phyloP scores from a whole-genome alignment of 2,888 invertebrate species.

The Eupithecia insigniata region DNA sequence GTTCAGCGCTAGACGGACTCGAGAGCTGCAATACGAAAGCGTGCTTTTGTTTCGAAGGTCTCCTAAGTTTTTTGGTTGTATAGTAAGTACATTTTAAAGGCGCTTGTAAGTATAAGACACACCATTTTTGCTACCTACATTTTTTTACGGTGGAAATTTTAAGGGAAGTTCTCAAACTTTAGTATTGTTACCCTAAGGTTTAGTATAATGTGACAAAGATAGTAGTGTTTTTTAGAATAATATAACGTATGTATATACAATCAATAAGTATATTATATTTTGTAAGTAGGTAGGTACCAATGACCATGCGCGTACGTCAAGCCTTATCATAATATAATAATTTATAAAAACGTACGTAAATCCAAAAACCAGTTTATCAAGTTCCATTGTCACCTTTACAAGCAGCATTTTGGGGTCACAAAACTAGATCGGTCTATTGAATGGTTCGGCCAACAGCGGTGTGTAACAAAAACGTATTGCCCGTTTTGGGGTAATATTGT shows the following conservation, averaged over 20 bases:
- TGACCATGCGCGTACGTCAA: slow-evolving; percentile 24
- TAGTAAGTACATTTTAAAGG: background rate
- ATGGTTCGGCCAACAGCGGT: slow-evolving; percentile 63
- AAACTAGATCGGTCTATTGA: slow-evolving; percentile 76
- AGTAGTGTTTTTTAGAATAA: background rate
- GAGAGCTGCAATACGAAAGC: slow-evolving; percentile 62
- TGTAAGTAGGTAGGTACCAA: background rate
- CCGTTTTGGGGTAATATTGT: slow-evolving; percentile 79
- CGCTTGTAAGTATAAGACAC: background rate
- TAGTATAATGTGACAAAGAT: background rate
- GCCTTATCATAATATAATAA: slow-evolving; percentile 40
- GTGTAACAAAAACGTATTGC: slow-evolving; percentile 72
- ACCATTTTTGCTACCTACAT: background rate
- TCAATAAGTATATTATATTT: background rate
- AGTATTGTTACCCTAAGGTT: background rate
- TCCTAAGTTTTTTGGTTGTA: slow-evolving; percentile 66
- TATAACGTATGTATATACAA: no score
- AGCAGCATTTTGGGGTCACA: slow-evolving; percentile 71
- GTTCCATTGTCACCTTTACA: slow-evolving; percentile 69
- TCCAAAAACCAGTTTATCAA: slow-evolving; percentile 69
- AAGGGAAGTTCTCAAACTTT: background rate
- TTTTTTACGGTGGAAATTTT: background rate
- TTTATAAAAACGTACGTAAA: slow-evolving; percentile 43
- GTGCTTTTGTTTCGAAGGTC: slow-evolving; percentile 72
- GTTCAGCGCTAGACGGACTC: slow-evolving; percentile 60